Percentiles rank a stretch among this genome's conserved stretches.
phyloP scores from a whole-genome alignment of 2,797 vertebrate species.

The Catostomus latipinnis region DNA sequence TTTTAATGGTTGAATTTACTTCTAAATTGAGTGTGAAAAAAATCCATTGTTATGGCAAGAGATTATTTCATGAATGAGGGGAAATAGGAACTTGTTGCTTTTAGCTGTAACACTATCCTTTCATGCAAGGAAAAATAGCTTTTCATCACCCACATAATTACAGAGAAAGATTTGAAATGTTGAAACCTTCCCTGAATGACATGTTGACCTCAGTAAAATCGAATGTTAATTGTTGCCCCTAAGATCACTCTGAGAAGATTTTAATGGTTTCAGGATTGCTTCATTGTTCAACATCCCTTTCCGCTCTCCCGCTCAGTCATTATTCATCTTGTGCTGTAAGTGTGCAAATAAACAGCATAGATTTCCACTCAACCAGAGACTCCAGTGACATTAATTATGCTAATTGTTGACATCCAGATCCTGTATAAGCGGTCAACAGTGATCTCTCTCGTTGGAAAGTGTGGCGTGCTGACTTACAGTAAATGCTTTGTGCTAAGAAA shows the following conservation, averaged over 20 bases:
- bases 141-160: neutral
- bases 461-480: neutral
- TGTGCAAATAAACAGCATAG: neutral
- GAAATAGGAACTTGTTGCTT: no score
- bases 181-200: neutral
- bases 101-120: neutral
- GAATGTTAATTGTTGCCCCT: constrained; percentile 2
- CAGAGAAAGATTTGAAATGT: neutral
- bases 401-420: neutral
- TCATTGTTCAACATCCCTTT: neutral
- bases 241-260: neutral
- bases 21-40: no score
- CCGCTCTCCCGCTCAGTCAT: neutral
- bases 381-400: neutral
- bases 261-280: constrained; percentile 8
- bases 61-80: no score
- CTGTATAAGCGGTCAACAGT: neutral
- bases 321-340: neutral
- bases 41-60: no score
- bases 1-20: no score
- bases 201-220: neutral
- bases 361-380: neutral
- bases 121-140: neutral
- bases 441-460: neutral
- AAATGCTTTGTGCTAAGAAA: neutral